These are phyloP conservation scores for Chrysopilus asiliformis DNA, from an alignment of 2,888 invertebrate species.

Conservation along the genomic window DNA sequence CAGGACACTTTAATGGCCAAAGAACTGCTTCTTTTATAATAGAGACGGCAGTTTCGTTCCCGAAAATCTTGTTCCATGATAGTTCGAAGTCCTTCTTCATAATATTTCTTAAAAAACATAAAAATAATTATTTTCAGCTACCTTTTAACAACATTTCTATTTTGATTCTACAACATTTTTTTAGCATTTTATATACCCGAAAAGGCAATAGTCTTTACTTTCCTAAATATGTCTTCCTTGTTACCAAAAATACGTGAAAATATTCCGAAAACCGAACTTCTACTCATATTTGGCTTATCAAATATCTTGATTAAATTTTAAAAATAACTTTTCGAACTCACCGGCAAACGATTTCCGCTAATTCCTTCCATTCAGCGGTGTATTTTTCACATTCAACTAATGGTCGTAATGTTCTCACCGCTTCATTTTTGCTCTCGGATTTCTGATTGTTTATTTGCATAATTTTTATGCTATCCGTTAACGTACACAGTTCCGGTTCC, in stretches of 20 bases:
- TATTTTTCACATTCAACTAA: conserved; percentile 26
- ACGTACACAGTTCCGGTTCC: not conserved
- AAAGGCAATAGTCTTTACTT: not conserved
- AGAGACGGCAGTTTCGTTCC: conserved; percentile 58
- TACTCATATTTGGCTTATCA: too few relatives aligned
- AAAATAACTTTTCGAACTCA: conserved; percentile 1
- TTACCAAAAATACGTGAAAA: too few relatives aligned
- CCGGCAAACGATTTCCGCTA: conserved; percentile 47
- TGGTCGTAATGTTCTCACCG: conserved; percentile 5
- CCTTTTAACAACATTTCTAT: not conserved
- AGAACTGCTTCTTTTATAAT: conserved; percentile 76
- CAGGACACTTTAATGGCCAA: conserved; percentile 62
- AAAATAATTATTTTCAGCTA: conserved; percentile 39
- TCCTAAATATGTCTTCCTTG: not conserved
- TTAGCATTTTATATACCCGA: too few relatives aligned
- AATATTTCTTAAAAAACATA: conserved; percentile 39
- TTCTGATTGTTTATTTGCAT: conserved; percentile 10
- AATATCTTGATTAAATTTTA: not conserved
- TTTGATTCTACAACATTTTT: not conserved
- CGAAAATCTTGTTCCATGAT: conserved; percentile 70
- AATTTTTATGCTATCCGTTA: conserved; percentile 13
- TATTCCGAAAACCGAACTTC: too few relatives aligned
- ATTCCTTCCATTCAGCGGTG: conserved; percentile 47
- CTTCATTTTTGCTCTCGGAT: conserved; percentile 9
- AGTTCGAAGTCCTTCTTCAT: conserved; percentile 51